Evolutionary conservation across 2,888 invertebrate genomes (phyloP).

Genomic region (Harpalus rubripes): DNA sequence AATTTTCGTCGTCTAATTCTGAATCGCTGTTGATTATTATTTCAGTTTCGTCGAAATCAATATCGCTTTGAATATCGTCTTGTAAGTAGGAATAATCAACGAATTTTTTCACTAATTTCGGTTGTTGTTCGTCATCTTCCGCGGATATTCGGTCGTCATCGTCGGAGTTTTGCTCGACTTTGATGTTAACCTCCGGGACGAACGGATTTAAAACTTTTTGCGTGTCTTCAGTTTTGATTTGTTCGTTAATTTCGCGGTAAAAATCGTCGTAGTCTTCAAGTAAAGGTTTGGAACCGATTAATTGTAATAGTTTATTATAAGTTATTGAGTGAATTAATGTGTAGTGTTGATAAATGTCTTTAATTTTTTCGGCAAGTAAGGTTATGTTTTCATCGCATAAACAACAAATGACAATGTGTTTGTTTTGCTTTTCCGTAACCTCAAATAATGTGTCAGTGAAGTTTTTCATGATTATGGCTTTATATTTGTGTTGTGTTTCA

Average conservation of each 20-base stretch:
- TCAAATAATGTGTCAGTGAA: slow-evolving; percentile 63
- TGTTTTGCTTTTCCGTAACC: slow-evolving; percentile 52
- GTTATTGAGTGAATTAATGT: slow-evolving; percentile 44
- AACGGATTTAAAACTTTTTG: background rate
- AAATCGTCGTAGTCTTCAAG: slow-evolving; percentile 60
- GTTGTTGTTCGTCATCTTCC: slow-evolving; percentile 17
- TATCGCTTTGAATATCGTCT: slow-evolving; percentile 50
- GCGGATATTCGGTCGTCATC: background rate
- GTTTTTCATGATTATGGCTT: slow-evolving; percentile 60
- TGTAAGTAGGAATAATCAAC: slow-evolving; percentile 32
- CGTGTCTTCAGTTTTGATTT: slow-evolving; percentile 39
- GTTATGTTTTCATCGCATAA: slow-evolving; percentile 64
- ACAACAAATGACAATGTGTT: slow-evolving; percentile 64
- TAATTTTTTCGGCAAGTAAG: slow-evolving; percentile 31
- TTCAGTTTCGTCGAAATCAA: slow-evolving; percentile 52
- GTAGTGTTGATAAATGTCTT: slow-evolving; percentile 51
- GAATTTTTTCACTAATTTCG: background rate
- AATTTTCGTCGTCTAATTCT: slow-evolving; percentile 39
- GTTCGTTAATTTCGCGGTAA: slow-evolving; percentile 61
- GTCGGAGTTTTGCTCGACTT: slow-evolving; percentile 7
- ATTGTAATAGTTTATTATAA: slow-evolving; percentile 21
- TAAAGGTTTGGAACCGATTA: slow-evolving; percentile 34
- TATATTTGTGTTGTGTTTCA: slow-evolving; percentile 52
- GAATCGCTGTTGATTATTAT: slow-evolving; percentile 31
- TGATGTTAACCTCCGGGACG: slow-evolving; percentile 9